A percentile compares a stretch with the other conserved stretches of the same genome.
Conservation (phyloP, 2,888 invertebrate species). For the Ophioninae sp. region DNA sequence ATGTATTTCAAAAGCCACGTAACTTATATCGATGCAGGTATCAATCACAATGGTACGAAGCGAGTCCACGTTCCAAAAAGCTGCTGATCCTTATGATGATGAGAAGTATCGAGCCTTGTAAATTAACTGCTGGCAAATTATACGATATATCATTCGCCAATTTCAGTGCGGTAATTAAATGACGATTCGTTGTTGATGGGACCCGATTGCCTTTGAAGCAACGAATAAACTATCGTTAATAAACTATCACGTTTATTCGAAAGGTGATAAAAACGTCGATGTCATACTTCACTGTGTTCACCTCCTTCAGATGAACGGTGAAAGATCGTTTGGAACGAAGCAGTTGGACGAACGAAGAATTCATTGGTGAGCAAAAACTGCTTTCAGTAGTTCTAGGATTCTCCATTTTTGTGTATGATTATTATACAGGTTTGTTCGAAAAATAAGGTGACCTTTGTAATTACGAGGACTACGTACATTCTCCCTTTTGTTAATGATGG, state of each 20-base stretch:
- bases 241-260: not conserved
- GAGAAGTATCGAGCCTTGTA: not conserved
- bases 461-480: too few relatives aligned
- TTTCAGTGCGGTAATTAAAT: not conserved
- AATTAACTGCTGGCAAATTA: not conserved
- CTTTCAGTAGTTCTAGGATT: not conserved
- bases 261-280: slow-evolving; percentile 71
- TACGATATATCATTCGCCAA: slow-evolving; percentile 1
- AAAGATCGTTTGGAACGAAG: not conserved
- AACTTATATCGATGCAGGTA: not conserved
- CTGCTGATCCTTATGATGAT: not conserved
- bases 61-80: not conserved
- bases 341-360: too few relatives aligned
- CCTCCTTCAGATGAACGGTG: slow-evolving; percentile 61
- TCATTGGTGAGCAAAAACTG: not conserved
- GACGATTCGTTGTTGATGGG: not conserved
- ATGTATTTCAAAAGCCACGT: too few relatives aligned
- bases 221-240: not conserved
- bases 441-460: too few relatives aligned
- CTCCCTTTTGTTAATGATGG: too few relatives aligned
- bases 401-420: not conserved
- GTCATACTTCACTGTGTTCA: slow-evolving; percentile 71
- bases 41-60: not conserved
- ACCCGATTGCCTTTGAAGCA: not conserved
- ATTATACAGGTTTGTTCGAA: too few relatives aligned